Evolutionary conservation across 1,140 invertebrate genomes (phyloP).

Genomic region (Drosophila tani): DNA sequence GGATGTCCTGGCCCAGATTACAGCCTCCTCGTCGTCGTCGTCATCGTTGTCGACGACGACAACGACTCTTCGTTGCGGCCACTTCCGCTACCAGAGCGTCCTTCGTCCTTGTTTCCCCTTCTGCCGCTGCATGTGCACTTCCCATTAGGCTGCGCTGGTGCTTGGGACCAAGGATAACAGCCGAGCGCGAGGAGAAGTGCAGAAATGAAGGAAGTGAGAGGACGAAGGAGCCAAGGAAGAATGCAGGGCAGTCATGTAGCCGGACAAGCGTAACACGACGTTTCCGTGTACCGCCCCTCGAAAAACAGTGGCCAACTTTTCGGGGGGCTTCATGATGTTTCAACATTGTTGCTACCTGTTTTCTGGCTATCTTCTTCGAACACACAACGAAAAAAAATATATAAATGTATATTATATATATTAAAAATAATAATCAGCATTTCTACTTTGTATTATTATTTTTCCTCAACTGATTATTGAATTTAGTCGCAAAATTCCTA

Average conservation of each 20-base stretch:
- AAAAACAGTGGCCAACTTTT: constrained; percentile 64
- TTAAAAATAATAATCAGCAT: no score
- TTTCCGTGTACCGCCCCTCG: constrained; percentile 61
- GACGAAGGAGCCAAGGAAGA: constrained; percentile 31
- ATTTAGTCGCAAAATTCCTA: not conserved
- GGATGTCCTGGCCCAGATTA: constrained; percentile 69
- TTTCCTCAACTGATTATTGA: no score
- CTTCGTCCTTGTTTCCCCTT: constrained; percentile 15
- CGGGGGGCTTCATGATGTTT: constrained; percentile 42
- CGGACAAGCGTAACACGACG: constrained; percentile 80
- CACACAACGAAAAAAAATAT: constrained; percentile 19
- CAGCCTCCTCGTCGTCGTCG: constrained; percentile 50
- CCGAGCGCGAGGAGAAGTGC: constrained; percentile 8
- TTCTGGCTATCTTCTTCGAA: constrained; percentile 6
- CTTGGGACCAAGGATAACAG: not conserved
- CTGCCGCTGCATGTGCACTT: constrained; percentile 49
- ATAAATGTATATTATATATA: not conserved
- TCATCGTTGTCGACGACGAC: constrained; percentile 13
- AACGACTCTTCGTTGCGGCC: constrained; percentile 56
- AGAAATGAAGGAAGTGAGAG: constrained; percentile 5
- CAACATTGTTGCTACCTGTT: constrained; percentile 62
- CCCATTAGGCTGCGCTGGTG: constrained; percentile 49
- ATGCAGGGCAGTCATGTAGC: constrained; percentile 65
- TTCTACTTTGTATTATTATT: no score
- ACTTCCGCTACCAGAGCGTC: constrained; percentile 49